Evolutionary conservation across 2,113 vertebrate species (phyloP).

Genomic region (Dunckerocampus dactyliophorus): DNA sequence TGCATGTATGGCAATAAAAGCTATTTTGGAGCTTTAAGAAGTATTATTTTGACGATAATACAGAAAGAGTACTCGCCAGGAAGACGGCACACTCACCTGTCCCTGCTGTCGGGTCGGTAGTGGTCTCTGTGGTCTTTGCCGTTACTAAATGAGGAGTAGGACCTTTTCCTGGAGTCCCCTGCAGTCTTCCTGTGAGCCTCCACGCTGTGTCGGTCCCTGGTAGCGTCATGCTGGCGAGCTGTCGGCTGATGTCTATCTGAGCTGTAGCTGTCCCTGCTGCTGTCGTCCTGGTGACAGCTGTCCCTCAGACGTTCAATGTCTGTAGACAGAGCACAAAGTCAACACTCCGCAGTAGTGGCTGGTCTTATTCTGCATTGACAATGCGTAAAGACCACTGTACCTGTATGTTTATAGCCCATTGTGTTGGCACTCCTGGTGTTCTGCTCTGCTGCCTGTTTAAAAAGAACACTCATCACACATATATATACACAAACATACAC

Average conservation of each 20-base stretch:
- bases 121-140: conserved; percentile 96
- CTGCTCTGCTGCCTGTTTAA: conserved; percentile 83
- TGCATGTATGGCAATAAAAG: too few species aligned
- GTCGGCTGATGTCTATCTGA: conserved; percentile 86
- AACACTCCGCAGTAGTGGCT: not conserved
- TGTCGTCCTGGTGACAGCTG: conserved; percentile 89
- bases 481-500: not conserved
- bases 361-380: fast-evolving
- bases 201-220: conserved; percentile 81
- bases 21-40: too few species aligned
- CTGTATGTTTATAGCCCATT: conserved; percentile 83
- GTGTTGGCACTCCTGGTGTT: conserved; percentile 80
- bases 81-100: conserved; percentile 52
- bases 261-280: conserved; percentile 95
- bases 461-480: not conserved
- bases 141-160: conserved; percentile 90
- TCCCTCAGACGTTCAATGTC: conserved; percentile 90
- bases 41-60: too few species aligned
- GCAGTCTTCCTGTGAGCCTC: conserved; percentile 82
- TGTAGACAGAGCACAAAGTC: conserved; percentile 32
- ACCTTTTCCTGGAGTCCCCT: conserved; percentile 82
- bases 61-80: too few species aligned
- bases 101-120: conserved; percentile 86
- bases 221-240: conserved; percentile 78
- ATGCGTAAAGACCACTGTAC: conserved; percentile 57